Conservation (phyloP, 2,113 vertebrate genomes). For the Oreochromis niloticus region DNA sequence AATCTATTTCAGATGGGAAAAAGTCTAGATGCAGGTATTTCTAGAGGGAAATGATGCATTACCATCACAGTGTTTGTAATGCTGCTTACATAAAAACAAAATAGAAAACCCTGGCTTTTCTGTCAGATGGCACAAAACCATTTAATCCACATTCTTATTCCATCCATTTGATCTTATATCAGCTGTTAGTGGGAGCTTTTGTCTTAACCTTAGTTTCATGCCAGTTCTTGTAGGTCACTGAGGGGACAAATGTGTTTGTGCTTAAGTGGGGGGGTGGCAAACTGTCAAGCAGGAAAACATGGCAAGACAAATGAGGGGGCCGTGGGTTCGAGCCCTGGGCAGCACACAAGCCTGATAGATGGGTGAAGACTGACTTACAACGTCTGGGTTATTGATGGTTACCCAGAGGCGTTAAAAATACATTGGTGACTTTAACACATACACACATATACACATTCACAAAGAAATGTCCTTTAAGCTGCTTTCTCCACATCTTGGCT, state of each 20-base stretch:
- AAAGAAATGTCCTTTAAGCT: neutral
- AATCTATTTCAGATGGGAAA: neutral
- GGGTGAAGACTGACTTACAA: slow-evolving; percentile 53
- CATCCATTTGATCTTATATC: neutral
- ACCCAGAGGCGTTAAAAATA: slow-evolving; percentile 52
- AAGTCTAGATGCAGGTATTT: neutral
- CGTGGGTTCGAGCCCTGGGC: slow-evolving; percentile 54
- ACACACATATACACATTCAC: neutral
- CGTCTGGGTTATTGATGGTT: slow-evolving; percentile 64
- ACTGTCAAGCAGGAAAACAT: slow-evolving; percentile 50
- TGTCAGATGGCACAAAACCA: neutral
- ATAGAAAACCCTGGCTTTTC: neutral
- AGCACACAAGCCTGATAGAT: slow-evolving; percentile 58
- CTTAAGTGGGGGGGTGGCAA: slow-evolving; percentile 19
- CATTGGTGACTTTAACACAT: slow-evolving; percentile 21
- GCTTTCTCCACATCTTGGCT: neutral
- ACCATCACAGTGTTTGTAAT: neutral
- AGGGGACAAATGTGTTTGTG: neutral
- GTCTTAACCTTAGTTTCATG: neutral
- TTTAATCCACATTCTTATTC: neutral
- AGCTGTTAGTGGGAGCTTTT: neutral
- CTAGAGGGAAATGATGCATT: neutral
- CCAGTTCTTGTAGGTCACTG: neutral
- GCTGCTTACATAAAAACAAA: neutral
- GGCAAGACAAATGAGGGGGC: slow-evolving; percentile 56